phyloP scores from a whole-genome alignment of 1,140 invertebrate species.

The Xylocopa sonorina region DNA sequence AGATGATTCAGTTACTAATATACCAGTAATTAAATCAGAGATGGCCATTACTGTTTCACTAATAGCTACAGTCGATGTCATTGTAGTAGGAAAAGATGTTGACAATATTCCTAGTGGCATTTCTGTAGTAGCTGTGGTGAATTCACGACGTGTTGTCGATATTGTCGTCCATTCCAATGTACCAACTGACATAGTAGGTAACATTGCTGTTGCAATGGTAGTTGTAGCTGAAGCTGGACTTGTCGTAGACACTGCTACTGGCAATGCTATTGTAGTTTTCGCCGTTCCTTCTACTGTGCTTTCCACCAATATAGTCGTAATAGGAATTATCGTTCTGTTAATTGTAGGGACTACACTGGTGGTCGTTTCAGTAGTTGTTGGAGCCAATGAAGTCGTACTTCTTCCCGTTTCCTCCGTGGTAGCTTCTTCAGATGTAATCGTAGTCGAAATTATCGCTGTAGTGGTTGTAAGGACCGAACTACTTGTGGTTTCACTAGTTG shows the following conservation, averaged over 20 bases:
- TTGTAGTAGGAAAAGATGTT: not conserved
- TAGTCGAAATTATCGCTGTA: too few species aligned
- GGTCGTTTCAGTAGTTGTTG: not conserved
- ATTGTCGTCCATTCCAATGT: not conserved
- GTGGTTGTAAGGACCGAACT: too few species aligned
- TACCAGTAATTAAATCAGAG: not conserved
- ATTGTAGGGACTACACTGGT: fast-evolving
- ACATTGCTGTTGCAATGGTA: not conserved
- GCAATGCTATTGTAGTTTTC: too few species aligned
- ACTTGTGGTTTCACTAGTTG: too few species aligned
- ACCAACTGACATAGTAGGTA: not conserved
- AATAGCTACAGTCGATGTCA: not conserved
- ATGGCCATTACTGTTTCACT: not conserved
- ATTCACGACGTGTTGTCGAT: not conserved
- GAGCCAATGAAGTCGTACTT: not conserved
- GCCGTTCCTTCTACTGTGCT: too few species aligned
- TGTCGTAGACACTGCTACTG: not conserved
- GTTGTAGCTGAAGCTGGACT: not conserved
- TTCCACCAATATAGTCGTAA: too few species aligned
- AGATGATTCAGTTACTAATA: not conserved
- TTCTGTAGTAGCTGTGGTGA: not conserved
- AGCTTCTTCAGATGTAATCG: too few species aligned
- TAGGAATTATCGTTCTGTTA: not conserved
- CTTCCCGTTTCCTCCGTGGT: too few species aligned
- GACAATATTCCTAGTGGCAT: not conserved